A percentile compares a stretch with the other conserved stretches of the same genome.
Conservation (phyloP, 2,113 vertebrate species). For the Calidris pugnax region DNA sequence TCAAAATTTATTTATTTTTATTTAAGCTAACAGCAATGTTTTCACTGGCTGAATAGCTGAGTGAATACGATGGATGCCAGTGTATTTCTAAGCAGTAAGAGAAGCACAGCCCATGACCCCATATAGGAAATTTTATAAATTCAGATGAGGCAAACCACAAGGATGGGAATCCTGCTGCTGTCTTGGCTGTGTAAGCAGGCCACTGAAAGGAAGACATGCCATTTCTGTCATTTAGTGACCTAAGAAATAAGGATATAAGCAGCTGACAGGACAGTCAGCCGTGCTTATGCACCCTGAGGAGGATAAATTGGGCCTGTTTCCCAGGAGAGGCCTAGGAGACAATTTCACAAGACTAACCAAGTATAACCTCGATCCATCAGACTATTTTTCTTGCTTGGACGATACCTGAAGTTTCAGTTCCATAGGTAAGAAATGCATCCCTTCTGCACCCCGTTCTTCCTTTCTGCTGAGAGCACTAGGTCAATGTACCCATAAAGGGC, state of each 20-base stretch:
- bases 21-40: neutral
- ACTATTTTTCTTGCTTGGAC: accelerated
- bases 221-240: neutral
- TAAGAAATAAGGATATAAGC: neutral
- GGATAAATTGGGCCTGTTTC: neutral
- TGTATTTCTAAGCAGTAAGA: neutral
- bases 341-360: neutral
- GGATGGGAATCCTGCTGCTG: neutral
- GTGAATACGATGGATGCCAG: neutral
- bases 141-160: neutral
- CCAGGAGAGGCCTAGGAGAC: neutral
- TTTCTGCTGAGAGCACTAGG: neutral
- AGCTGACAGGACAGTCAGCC: neutral
- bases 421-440: neutral
- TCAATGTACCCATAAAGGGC: neutral
- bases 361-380: neutral
- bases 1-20: neutral
- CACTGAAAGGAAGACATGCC: accelerated
- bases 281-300: neutral
- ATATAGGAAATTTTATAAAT: neutral
- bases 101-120: neutral
- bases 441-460: neutral
- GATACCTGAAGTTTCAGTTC: neutral
- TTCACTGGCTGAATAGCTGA: neutral
- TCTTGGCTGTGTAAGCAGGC: accelerated